phyloP scores from a whole-genome alignment of 2,888 invertebrate species.

The Leptinotarsa tumamoca region DNA sequence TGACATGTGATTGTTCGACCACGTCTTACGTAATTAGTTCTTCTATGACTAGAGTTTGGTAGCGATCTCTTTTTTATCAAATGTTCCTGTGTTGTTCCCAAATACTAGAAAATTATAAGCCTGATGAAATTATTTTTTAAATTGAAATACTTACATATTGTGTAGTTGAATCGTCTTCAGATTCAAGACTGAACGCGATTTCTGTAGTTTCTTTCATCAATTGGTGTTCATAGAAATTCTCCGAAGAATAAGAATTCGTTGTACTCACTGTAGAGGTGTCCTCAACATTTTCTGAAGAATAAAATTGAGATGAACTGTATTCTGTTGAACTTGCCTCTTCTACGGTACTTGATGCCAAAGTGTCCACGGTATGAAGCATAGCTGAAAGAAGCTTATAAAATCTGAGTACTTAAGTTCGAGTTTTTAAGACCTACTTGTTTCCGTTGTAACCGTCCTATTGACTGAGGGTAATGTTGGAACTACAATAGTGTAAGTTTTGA shows the following conservation, averaged over 20 bases:
- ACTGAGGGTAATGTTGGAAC: conserved; percentile 50
- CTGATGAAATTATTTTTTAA: background rate
- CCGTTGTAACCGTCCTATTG: conserved; percentile 9
- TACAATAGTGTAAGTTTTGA: conserved; percentile 52
- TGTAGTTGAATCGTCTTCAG: background rate
- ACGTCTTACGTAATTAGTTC: conserved; percentile 43
- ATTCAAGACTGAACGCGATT: background rate
- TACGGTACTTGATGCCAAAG: background rate
- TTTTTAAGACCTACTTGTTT: conserved; percentile 33
- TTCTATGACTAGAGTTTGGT: conserved; percentile 65
- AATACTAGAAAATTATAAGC: background rate
- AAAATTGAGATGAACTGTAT: conserved; percentile 12
- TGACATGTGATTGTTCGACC: conserved; percentile 70
- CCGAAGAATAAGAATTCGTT: background rate
- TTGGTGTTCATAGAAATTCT: conserved; percentile 21
- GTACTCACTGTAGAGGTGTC: background rate
- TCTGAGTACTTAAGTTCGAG: too few relatives aligned
- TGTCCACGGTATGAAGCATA: background rate
- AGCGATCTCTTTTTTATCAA: conserved; percentile 60
- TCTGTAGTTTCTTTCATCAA: conserved; percentile 19
- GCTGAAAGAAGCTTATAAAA: background rate
- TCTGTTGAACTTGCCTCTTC: conserved; percentile 23
- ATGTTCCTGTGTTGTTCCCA: background rate
- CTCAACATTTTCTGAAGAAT: background rate
- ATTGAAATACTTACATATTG: background rate